Evolutionary conservation across 2,888 invertebrate genomes (phyloP), one percentile per base, ranked within the genome.

Genomic region (Ornithoptera priamus): DNA sequence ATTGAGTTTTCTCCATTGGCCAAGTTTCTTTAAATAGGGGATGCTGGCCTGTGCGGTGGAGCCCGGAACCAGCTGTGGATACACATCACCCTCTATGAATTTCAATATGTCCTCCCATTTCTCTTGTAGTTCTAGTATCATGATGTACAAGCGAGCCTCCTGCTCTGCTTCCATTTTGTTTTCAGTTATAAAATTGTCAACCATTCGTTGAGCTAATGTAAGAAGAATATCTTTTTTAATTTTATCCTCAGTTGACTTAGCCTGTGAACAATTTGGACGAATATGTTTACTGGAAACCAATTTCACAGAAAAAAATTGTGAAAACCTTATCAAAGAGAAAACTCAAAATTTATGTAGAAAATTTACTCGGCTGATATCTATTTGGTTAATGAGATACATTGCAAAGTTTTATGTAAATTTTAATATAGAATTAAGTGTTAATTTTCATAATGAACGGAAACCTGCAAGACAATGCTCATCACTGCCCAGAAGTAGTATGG

Each of bases 401-500:
- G 18, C 5, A 18, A 50, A 5, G 1, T 5, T 50, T 5, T 50
- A 50, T 17, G 5, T 18, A 50, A 50, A 17, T 50, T 15, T 12
- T 17, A 50, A 39, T 10, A 39, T 10, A 18, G 50, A 17, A 50
- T 18, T 50, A 18, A 50, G 15, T 50, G 17, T 15, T 50, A 17
- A 50, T 17, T 18, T 15, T 1, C 17, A 50, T 15, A 18, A 4
- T 61, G 15, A 58, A 42, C 18, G 30, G 12, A 15, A 78, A 97
- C 97, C 94, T 99, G 99, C 93, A 99, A 94, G 30, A 99, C 96
- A 76, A 98, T 95, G 84, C 99, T 99, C 97, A 99, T 99, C 15
- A 99, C 96, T 24, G 97, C 97, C 99, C 99, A 99, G 86, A 98
- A 99, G 85, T 98, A 99, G 85, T 99, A 99, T 0, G 98, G 98